Percentiles rank a stretch among this genome's conserved stretches.
These are phyloP conservation scores for Plagiodera versicolora DNA, from an alignment of 2,888 invertebrate species.

Conservation along the genomic window DNA sequence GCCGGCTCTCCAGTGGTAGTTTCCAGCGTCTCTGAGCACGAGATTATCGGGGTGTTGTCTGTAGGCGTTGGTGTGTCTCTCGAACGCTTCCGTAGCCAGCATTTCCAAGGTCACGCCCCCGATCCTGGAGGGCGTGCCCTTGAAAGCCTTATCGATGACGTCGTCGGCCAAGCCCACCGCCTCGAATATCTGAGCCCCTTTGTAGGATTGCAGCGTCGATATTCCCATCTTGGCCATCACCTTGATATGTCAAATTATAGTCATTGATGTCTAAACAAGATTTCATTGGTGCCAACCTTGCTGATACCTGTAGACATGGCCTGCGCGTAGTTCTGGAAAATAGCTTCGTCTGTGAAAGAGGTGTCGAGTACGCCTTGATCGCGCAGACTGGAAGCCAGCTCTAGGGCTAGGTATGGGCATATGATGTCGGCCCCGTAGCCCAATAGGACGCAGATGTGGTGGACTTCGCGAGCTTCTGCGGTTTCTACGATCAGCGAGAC, in stretches of 20 bases:
- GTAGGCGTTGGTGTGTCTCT: constrained; percentile 79
- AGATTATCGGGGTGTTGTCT: constrained; percentile 69
- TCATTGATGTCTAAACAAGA: too few species aligned
- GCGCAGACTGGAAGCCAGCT: constrained; percentile 84
- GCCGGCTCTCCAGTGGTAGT: constrained; percentile 95
- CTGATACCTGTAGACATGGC: constrained; percentile 61
- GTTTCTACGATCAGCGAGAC: constrained; percentile 94
- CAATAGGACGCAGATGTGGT: constrained; percentile 93
- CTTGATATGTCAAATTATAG: too few species aligned
- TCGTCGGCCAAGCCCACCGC: constrained; percentile 93
- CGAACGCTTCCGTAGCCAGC: constrained; percentile 81
- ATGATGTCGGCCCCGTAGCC: constrained; percentile 98
- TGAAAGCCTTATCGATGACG: constrained; percentile 93
- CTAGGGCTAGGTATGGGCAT: constrained; percentile 95
- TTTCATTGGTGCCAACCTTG: too few species aligned
- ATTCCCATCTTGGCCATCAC: constrained; percentile 99
- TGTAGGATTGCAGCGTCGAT: constrained; percentile 96
- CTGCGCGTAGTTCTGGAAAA: constrained; percentile 85
- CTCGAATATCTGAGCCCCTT: constrained; percentile 99
- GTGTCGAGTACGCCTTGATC: constrained; percentile 83
- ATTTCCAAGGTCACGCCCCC: constrained; percentile 91
- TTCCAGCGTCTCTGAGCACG: constrained; percentile 79
- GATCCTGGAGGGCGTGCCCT: constrained; percentile 67
- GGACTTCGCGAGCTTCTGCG: constrained; percentile 94
- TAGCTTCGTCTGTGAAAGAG: constrained; percentile 73